Conservation (phyloP, 2,888 invertebrate species). For the Minunthozetes semirufus region DNA sequence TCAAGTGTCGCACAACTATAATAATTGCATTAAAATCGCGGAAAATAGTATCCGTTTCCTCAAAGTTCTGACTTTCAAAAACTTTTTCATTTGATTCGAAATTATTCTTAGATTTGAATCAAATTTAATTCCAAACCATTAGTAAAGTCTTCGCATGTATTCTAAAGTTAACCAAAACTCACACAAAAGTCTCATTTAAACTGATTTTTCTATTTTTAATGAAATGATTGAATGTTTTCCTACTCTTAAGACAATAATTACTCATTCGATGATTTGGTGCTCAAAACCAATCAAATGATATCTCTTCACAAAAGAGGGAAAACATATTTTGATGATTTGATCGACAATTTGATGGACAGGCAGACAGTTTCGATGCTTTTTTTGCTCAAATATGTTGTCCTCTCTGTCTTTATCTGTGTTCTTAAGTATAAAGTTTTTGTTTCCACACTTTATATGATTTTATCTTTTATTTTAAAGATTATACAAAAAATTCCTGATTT, state of each 20-base stretch:
- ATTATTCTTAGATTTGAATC: not conserved
- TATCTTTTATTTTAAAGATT: not conserved
- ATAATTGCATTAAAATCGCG: not conserved
- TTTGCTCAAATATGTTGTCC: not conserved
- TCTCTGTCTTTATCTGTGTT: not conserved
- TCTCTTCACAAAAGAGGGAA: not conserved
- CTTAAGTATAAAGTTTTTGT: not conserved
- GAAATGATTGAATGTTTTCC: not conserved
- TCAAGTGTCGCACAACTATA: constrained; percentile 6
- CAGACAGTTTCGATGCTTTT: no score
- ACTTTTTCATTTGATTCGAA: not conserved
- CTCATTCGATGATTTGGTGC: not conserved
- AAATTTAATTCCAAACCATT: not conserved
- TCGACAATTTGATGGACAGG: no score
- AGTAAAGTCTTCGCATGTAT: constrained; percentile 3
- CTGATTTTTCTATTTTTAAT: no score
- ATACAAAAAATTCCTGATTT: not conserved
- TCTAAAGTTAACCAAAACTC: not conserved
- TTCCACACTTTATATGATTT: not conserved
- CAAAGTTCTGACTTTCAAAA: not conserved
- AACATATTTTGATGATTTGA: no score
- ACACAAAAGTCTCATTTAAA: no score
- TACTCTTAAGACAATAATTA: not conserved
- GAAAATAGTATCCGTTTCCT: not conserved
- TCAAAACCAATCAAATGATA: constrained; percentile 1